phyloP scores from a whole-genome alignment of 2,797 vertebrate species.

The Myripristis jacobus region DNA sequence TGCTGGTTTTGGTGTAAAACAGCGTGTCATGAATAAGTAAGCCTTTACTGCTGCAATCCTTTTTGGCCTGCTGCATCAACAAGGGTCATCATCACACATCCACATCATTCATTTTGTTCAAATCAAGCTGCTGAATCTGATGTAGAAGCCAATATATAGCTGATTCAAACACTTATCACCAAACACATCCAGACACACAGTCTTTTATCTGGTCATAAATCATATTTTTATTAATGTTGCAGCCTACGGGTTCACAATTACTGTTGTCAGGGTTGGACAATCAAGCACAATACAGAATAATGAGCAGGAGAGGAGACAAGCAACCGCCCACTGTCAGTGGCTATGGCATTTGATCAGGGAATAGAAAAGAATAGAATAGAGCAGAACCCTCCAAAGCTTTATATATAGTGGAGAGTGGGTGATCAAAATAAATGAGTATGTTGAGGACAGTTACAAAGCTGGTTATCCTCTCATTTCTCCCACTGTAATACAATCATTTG shows the following conservation, averaged over 20 bases:
- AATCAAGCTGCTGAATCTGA: conserved; percentile 31
- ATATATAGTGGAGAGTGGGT: not conserved
- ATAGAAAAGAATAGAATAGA: conserved; percentile 12
- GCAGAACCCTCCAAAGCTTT: conserved; percentile 9
- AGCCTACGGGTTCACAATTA: conserved; percentile 46
- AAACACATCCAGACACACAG: conserved; percentile 30
- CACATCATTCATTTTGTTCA: conserved; percentile 6
- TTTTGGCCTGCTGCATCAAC: not conserved
- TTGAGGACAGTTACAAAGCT: not conserved
- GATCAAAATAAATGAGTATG: conserved; percentile 4
- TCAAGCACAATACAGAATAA: conserved; percentile 46
- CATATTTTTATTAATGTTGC: conserved; percentile 46
- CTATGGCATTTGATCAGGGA: conserved; percentile 23
- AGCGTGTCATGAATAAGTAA: not conserved
- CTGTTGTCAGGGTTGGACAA: conserved; percentile 50
- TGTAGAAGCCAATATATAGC: conserved; percentile 39
- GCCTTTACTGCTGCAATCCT: not conserved
- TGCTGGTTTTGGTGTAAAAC: conserved; percentile 25
- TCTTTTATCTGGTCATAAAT: conserved; percentile 48
- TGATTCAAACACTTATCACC: conserved; percentile 46
- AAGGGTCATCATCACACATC: conserved; percentile 21
- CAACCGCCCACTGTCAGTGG: conserved; percentile 18
- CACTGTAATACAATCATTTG: too few relatives aligned
- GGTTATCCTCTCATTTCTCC: too few relatives aligned
- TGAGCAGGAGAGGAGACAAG: conserved; percentile 29